These are phyloP conservation scores for Euglossa dilemma DNA, from an alignment of 1,140 invertebrate species.

Conservation along the genomic window DNA sequence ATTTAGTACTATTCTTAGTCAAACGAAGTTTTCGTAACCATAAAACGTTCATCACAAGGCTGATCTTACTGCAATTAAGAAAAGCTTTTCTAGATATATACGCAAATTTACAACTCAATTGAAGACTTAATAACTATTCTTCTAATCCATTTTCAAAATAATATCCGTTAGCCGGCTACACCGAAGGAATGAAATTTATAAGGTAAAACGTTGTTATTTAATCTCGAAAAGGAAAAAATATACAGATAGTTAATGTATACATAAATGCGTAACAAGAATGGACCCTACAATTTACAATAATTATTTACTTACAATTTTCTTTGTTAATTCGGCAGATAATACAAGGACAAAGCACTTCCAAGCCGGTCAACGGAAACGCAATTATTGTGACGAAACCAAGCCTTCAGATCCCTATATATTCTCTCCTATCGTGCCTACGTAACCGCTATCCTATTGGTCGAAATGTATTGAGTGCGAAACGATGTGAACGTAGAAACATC, in stretches of 20 bases:
- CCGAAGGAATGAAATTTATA: no score
- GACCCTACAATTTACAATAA: not conserved
- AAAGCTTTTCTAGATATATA: not conserved
- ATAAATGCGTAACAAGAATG: not conserved
- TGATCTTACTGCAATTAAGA: no score
- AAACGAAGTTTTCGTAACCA: not conserved
- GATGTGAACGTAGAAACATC: not conserved
- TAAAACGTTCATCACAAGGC: not conserved
- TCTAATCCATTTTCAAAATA: not conserved
- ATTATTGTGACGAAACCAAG: not conserved
- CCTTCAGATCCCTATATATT: not conserved
- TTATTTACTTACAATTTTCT: conserved; percentile 5
- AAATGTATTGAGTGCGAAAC: not conserved
- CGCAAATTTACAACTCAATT: not conserved
- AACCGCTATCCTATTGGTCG: not conserved
- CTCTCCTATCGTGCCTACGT: not conserved
- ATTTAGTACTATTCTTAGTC: not conserved
- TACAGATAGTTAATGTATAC: no score
- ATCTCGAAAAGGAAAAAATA: not conserved
- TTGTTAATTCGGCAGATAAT: no score
- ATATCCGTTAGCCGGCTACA: not conserved
- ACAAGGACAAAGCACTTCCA: not conserved
- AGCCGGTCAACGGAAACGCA: not conserved
- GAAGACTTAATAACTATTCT: not conserved
- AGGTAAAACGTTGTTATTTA: not conserved